phyloP scores from a whole-genome alignment of 2,113 vertebrate genomes.

The Polyodon spathula region DNA sequence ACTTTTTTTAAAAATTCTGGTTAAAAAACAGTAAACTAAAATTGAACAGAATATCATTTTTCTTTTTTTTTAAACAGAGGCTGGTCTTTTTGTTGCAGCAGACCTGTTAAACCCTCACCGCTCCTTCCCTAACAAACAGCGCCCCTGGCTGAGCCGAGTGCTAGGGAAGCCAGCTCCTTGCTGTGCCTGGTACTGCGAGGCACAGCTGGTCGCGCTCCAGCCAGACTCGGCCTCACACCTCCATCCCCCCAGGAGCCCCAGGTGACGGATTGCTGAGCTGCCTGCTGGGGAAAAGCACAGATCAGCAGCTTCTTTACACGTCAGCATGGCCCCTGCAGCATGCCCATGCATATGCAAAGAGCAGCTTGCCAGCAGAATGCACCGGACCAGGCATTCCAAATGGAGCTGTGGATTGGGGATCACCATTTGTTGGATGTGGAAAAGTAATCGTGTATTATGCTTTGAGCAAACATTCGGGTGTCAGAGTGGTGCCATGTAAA shows the following conservation, averaged over 20 bases:
- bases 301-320: conserved; percentile 29
- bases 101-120: no score
- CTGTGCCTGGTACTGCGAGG: conserved; percentile 25
- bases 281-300: conserved; percentile 36
- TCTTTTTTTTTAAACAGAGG: no score
- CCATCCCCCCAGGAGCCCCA: conserved; percentile 25
- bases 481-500: no score
- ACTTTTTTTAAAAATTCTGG: no score
- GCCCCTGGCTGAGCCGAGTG: no score
- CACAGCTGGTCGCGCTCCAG: conserved; percentile 40
- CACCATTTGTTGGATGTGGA: conserved; percentile 35
- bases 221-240: conserved; percentile 28
- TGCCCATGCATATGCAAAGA: conserved; percentile 45
- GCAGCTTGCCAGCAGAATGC: conserved; percentile 25
- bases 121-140: no score
- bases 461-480: no score
- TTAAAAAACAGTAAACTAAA: no score
- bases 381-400: conserved; percentile 24
- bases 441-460: no score
- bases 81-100: no score
- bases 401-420: conserved; percentile 12
- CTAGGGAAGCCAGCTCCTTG: no score
- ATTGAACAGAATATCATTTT: no score
- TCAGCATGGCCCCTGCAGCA: conserved; percentile 34
- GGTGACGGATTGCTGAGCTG: conserved; percentile 36